Percentiles rank a stretch among this genome's conserved stretches.
phyloP scores from a whole-genome alignment of 2,888 invertebrate genomes.

The Eustalomyia histrio region DNA sequence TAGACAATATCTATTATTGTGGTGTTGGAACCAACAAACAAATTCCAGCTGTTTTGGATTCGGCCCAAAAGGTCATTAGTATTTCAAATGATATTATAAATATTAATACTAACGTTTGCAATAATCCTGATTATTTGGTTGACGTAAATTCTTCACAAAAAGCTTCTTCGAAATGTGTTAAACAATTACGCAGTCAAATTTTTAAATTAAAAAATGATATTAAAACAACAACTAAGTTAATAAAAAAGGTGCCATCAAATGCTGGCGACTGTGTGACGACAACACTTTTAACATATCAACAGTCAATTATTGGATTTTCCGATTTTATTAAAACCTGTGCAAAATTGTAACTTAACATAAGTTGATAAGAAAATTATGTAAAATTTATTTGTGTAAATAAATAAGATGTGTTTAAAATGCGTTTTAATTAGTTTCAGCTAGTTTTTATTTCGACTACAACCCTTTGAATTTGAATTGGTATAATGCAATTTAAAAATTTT shows the following conservation, averaged over 20 bases:
- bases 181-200: slow-evolving; percentile 19
- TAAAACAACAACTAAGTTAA: slow-evolving; percentile 12
- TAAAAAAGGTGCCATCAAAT: slow-evolving; percentile 11
- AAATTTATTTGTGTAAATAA: no score
- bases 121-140: slow-evolving; percentile 21
- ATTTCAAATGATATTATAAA: slow-evolving; percentile 40
- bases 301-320: slow-evolving; percentile 13
- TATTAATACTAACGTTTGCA: slow-evolving; percentile 30
- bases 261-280: slow-evolving; percentile 17
- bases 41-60: slow-evolving; percentile 67
- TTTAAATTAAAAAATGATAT: slow-evolving; percentile 17
- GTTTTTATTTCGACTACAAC: no score
- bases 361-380: no score
- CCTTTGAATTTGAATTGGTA: no score
- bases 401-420: no score
- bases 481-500: no score
- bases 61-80: slow-evolving; percentile 56
- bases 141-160: slow-evolving; percentile 15
- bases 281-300: not conserved
- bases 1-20: slow-evolving; percentile 61
- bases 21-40: slow-evolving; percentile 66
- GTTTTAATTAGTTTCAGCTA: no score
- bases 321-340: slow-evolving; percentile 26
- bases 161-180: slow-evolving; percentile 16
- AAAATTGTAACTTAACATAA: slow-evolving; percentile 6